Percentiles rank a stretch among this genome's conserved stretches.
phyloP scores from a whole-genome alignment of 1,140 invertebrate species.

The Condylostylus longicornis region DNA sequence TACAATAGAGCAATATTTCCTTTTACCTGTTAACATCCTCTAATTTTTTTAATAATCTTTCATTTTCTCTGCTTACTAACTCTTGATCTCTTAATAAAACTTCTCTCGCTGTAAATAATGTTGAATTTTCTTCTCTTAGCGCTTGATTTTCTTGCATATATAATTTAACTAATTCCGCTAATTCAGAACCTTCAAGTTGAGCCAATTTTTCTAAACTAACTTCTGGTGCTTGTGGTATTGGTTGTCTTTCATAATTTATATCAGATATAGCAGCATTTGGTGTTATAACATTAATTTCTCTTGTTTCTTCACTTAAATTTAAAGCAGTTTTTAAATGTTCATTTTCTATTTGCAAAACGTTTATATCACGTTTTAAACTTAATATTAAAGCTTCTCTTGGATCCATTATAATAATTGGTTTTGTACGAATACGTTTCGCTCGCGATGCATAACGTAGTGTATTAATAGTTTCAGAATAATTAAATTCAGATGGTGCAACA shows the following conservation, averaged over 20 bases:
- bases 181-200: constrained; percentile 50
- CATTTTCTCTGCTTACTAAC: constrained; percentile 77
- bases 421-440: constrained; percentile 75
- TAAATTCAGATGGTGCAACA: constrained; percentile 70
- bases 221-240: constrained; percentile 32
- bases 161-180: constrained; percentile 57
- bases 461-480: constrained; percentile 79
- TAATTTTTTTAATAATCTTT: constrained; percentile 67
- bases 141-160: constrained; percentile 78
- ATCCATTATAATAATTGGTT: constrained; percentile 88
- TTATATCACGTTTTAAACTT: constrained; percentile 75
- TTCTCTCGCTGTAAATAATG: constrained; percentile 65
- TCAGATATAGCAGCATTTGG: constrained; percentile 8
- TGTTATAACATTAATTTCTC: constrained; percentile 4
- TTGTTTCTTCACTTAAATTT: constrained; percentile 35
- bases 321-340: constrained; percentile 67
- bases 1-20: no score
- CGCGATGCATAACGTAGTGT: constrained; percentile 76
- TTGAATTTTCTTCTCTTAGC: constrained; percentile 69
- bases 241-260: constrained; percentile 14
- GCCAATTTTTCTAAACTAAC: constrained; percentile 56
- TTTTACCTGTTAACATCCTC: constrained; percentile 76
- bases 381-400: constrained; percentile 81
- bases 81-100: constrained; percentile 75
- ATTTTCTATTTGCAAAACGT: constrained; percentile 79